Base-by-base conservation (phyloP, 1,140 invertebrate genomes). In the Maconellicoccus hirsutus region DNA sequence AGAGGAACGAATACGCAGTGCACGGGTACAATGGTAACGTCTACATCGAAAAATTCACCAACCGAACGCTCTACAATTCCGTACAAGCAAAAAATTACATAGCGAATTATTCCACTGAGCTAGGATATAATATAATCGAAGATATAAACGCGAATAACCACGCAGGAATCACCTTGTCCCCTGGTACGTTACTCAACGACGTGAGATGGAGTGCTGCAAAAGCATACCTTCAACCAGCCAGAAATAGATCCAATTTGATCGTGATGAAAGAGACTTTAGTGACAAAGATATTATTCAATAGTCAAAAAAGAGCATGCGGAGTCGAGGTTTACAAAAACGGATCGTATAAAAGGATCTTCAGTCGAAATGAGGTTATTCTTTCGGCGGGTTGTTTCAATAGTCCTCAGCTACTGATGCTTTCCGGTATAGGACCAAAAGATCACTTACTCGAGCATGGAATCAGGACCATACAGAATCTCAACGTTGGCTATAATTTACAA, bases 361-460 rank as follows among this genome's bases (percentile, higher is more conserved):
- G 91, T 0, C 84, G 80, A 10, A 92, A 89, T 75, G 94, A 97
- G 79, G 79, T 86, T 3, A 84, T 86, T 70, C 73, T 86, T 14
- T 81, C 81, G 3, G 91, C 86, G 0, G 94, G 95, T 0, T 83
- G 92, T 0, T 83, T 97, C 0, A 94, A 94, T 77, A 91, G 92
- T 0, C 90, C 94, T 1, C 85, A 88, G 75, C 72, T 92, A 4
- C 77, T 92, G 0, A 86, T 90, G 84, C 75, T 90, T 1, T 94
- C 91, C 1, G 61, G 61, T 66, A 16, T 66, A 1, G 61, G 61
- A 23, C 61, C 61, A 1, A 4, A 23, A 26, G 61, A 25, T 8
- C 61, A 66, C 22, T 26, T 66, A 16, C 8, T 23, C 1, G 25
- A 23, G 22, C 19, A 14, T 8, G 82, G 81, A 19, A 87, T 90